These are phyloP conservation scores for Azemiops feae DNA, from an alignment of 2,113 vertebrate species.

Conservation along the genomic window DNA sequence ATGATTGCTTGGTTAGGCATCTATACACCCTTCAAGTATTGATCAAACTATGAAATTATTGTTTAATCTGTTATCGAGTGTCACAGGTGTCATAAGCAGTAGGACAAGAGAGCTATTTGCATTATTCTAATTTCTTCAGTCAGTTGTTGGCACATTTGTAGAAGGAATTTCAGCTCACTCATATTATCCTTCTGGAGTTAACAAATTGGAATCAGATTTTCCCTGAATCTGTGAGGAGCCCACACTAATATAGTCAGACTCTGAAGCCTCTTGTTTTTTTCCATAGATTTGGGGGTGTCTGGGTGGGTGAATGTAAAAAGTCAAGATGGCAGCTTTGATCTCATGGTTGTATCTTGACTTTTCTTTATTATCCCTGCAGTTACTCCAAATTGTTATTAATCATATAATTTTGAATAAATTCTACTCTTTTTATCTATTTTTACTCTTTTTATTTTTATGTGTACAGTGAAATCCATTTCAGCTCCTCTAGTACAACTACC, in stretches of 20 bases:
- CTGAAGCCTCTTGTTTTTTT: neutral
- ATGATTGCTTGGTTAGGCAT: conserved; percentile 8
- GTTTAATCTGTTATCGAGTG: neutral
- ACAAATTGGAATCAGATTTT: conserved; percentile 13
- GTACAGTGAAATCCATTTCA: conserved; percentile 84
- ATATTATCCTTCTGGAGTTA: neutral
- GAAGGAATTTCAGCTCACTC: neutral
- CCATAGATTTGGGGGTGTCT: neutral
- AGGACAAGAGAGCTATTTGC: neutral
- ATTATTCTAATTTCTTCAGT: neutral
- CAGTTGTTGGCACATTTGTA: neutral
- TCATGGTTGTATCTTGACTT: neutral
- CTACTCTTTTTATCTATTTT: neutral
- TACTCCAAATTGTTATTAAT: neutral
- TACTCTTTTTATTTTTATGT: conserved; percentile 34
- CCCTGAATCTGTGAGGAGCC: neutral
- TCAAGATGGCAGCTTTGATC: neutral
- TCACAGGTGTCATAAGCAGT: neutral
- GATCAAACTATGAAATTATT: neutral
- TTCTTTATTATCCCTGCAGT: neutral
- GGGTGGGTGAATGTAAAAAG: neutral
- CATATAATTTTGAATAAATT: neutral
- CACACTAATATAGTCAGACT: neutral
- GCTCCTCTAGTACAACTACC: conserved; percentile 84
- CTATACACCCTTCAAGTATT: conserved; percentile 8